phyloP scores from a whole-genome alignment of 2,888 invertebrate species.

The Asteroscopus sphinx region DNA sequence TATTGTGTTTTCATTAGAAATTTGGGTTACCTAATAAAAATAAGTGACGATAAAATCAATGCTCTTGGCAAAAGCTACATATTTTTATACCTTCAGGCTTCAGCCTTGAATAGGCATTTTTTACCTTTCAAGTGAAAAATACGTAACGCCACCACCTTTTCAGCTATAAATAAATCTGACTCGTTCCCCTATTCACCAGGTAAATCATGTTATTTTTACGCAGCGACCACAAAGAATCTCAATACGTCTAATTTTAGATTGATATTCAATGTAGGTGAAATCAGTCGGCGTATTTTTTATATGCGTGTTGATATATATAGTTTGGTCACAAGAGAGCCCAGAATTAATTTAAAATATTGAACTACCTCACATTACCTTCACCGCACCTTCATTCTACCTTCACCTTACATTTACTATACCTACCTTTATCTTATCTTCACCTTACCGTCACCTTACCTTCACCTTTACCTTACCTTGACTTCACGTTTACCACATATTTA shows the following conservation, averaged over 20 bases:
- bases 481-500: too few relatives aligned
- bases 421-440: too few relatives aligned
- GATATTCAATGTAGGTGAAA: not conserved
- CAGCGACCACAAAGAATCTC: constrained; percentile 6
- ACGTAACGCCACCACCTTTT: constrained; percentile 7
- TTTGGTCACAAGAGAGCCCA: too few relatives aligned
- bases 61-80: too few relatives aligned
- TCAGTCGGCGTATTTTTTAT: not conserved
- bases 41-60: not conserved
- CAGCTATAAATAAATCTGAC: constrained; percentile 27
- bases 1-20: not conserved
- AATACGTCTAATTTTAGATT: constrained; percentile 11
- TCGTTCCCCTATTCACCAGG: constrained; percentile 8
- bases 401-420: too few relatives aligned
- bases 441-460: too few relatives aligned
- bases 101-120: not conserved
- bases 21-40: not conserved
- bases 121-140: constrained; percentile 7
- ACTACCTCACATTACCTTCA: too few relatives aligned
- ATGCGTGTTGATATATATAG: too few relatives aligned
- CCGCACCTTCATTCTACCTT: too few relatives aligned
- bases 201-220: constrained; percentile 26
- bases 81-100: too few relatives aligned
- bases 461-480: too few relatives aligned
- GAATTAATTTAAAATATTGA: too few relatives aligned